These are phyloP conservation scores for Ammospiza maritima DNA, from an alignment of 2,797 vertebrate species.

Conservation along the genomic window DNA sequence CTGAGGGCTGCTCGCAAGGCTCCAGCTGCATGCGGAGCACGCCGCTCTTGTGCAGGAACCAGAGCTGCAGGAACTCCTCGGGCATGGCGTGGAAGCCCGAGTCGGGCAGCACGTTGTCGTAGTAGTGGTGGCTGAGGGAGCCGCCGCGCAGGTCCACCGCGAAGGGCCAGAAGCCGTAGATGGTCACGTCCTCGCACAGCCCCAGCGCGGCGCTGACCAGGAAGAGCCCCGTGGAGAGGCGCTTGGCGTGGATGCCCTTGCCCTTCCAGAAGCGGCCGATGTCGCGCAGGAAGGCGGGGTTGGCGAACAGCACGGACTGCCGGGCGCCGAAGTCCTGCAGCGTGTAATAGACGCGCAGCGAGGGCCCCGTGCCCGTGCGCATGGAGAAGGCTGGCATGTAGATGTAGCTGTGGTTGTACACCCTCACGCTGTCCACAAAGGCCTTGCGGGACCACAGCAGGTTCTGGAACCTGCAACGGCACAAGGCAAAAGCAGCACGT, in stretches of 20 bases:
- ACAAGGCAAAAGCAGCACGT: not conserved
- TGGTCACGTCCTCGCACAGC: conserved; percentile 92
- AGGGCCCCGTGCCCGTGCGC: conserved; percentile 91
- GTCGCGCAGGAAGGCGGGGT: conserved; percentile 90
- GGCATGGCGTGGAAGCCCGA: conserved; percentile 96
- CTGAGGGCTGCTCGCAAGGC: conserved; percentile 74
- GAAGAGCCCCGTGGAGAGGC: conserved; percentile 95
- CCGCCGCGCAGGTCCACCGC: conserved; percentile 82
- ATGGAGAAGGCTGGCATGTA: conserved; percentile 99
- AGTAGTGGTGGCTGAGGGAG: conserved; percentile 95
- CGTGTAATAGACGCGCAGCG: conserved; percentile 89
- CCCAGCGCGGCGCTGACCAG: conserved; percentile 92
- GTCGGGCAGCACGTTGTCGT: conserved; percentile 92
- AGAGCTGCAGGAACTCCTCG: conserved; percentile 95
- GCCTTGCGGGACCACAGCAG: conserved; percentile 93
- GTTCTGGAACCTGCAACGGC: conserved; percentile 88
- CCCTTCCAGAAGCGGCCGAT: conserved; percentile 95
- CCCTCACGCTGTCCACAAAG: conserved; percentile 92
- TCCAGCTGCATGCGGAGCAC: conserved; percentile 87
- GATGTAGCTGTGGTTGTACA: conserved; percentile 91
- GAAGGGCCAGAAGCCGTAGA: conserved; percentile 98
- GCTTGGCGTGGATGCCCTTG: conserved; percentile 88
- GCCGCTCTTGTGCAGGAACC: conserved; percentile 94
- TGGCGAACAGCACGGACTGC: conserved; percentile 93
- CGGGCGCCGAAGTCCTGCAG: conserved; percentile 87